Evolutionary conservation across 2,113 vertebrate species (phyloP).

Genomic region (Pelodiscus sinensis): DNA sequence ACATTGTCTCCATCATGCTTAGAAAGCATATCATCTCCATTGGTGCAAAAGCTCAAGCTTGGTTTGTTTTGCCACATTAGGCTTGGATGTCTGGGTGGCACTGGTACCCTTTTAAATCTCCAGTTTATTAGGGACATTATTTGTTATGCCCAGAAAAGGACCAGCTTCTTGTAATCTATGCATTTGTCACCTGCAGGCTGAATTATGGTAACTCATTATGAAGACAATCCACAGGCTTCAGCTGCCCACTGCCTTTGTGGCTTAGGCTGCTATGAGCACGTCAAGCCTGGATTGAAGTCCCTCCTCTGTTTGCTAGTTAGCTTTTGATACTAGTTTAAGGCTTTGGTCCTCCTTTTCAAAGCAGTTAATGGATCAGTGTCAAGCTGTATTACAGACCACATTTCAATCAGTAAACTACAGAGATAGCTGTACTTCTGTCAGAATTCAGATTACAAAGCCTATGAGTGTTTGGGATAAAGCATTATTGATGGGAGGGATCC

Average conservation of each 20-base stretch:
- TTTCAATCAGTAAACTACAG: neutral
- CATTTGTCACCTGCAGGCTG: neutral
- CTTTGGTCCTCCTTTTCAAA: neutral
- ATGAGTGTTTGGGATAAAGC: neutral
- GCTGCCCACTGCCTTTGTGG: neutral
- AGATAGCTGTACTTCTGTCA: neutral
- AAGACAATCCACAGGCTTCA: neutral
- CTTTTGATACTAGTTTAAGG: neutral
- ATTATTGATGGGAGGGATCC: neutral
- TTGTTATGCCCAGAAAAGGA: neutral
- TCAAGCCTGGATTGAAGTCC: neutral
- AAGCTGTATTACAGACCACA: neutral
- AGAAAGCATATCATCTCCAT: neutral
- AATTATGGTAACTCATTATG: neutral
- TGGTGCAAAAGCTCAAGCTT: neutral
- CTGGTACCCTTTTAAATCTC: neutral
- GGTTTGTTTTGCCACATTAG: neutral
- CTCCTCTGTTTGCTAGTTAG: neutral
- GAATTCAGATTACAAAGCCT: neutral
- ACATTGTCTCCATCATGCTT: neutral
- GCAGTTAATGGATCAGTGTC: neutral
- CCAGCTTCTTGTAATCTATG: neutral
- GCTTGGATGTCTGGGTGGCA: neutral
- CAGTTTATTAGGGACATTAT: neutral
- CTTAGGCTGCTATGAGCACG: neutral